A percentile compares a stretch with the other conserved stretches of the same genome.
Evolutionary conservation across 2,888 invertebrate species (phyloP).

Genomic region (Brenthis ino): DNA sequence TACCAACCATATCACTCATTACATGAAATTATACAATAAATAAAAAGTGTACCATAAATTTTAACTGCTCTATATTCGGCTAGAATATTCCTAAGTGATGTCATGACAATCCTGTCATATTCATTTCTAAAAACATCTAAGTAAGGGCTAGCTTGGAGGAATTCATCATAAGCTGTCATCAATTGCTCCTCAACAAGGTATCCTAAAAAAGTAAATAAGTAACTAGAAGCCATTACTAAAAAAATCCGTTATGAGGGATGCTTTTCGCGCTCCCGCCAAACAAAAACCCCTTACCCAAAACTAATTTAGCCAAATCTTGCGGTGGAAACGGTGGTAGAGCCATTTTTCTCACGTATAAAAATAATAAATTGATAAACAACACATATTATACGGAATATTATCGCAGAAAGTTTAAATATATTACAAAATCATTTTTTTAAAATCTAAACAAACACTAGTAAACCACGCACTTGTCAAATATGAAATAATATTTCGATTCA

Average conservation of each 20-base stretch:
- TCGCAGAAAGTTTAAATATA: constrained; percentile 7
- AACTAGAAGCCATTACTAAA: constrained; percentile 25
- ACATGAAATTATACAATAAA: background rate
- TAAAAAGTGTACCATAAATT: constrained; percentile 63
- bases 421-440: constrained; percentile 23
- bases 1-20: no score
- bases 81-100: constrained; percentile 71
- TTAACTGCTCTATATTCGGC: constrained; percentile 77
- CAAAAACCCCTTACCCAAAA: constrained; percentile 64
- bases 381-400: constrained; percentile 11
- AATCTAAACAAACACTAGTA: constrained; percentile 29
- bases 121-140: constrained; percentile 72
- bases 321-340: constrained; percentile 71
- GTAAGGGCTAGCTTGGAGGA: constrained; percentile 73
- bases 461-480: constrained; percentile 29
- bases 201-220: constrained; percentile 51
- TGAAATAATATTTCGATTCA: no score
- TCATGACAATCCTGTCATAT: constrained; percentile 78
- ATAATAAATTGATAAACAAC: constrained; percentile 7
- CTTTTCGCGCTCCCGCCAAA: constrained; percentile 70
- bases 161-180: constrained; percentile 78
- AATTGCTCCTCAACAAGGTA: constrained; percentile 77
- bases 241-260: constrained; percentile 43
- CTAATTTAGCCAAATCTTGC: constrained; percentile 74
- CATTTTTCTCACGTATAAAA: constrained; percentile 48